These are phyloP conservation scores for Leucania comma DNA, from an alignment of 2,888 invertebrate genomes.

Conservation along the genomic window DNA sequence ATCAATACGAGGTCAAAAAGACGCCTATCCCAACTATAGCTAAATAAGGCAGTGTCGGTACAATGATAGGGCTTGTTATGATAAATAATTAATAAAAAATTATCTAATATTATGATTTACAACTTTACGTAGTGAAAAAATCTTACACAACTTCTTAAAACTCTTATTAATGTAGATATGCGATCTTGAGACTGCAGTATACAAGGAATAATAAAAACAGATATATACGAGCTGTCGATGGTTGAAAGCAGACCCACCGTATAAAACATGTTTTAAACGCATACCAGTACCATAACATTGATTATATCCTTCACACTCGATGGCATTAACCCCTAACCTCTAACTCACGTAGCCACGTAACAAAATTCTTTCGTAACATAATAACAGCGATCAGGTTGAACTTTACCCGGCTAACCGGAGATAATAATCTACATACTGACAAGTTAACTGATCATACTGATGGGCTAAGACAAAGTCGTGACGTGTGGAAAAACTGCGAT, in stretches of 20 bases:
- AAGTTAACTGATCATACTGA: constrained; percentile 47
- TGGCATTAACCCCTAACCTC: constrained; percentile 39
- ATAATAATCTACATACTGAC: constrained; percentile 57
- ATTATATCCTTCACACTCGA: constrained; percentile 46
- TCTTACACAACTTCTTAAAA: background rate
- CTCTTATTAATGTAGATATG: too few species aligned
- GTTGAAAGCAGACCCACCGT: background rate
- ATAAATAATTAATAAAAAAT: too few species aligned
- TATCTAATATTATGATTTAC: too few species aligned
- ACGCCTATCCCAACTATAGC: too few species aligned
- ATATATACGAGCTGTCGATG: background rate
- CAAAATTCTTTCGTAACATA: constrained; percentile 29
- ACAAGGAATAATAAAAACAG: background rate
- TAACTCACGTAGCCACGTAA: constrained; percentile 5
- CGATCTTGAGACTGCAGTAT: too few species aligned
- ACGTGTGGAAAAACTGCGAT: constrained; percentile 51
- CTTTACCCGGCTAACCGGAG: constrained; percentile 45
- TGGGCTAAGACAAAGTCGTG: constrained; percentile 48
- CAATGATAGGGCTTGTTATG: too few species aligned
- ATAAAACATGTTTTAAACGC: background rate
- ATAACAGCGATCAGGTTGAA: constrained; percentile 45
- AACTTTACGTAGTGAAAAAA: background rate
- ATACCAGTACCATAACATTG: background rate
- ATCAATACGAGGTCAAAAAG: too few species aligned
- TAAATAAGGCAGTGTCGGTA: too few species aligned